These are phyloP conservation scores for Promerops cafer DNA, from an alignment of 2,113 vertebrate genomes.

Conservation along the genomic window DNA sequence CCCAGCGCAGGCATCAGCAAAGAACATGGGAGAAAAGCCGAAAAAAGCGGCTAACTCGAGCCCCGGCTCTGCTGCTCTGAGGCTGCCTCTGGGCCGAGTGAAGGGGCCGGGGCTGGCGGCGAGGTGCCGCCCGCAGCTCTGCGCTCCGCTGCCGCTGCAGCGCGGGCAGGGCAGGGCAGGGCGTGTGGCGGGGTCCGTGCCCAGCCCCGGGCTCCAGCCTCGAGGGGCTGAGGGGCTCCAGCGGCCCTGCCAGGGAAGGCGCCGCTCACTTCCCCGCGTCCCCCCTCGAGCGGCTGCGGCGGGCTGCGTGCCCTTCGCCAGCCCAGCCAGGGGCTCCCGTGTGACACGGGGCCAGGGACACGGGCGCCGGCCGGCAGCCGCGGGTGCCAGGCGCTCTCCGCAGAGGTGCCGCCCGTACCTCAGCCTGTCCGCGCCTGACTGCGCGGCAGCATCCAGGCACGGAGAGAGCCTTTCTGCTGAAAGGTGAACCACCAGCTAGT, in stretches of 20 bases:
- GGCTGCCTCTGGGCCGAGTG: not conserved
- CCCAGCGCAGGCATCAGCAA: rapidly evolving
- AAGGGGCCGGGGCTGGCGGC: not conserved
- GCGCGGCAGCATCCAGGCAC: not conserved
- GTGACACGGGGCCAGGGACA: rapidly evolving
- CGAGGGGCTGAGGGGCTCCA: not conserved
- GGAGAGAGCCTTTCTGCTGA: not conserved
- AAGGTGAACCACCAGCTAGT: rapidly evolving
- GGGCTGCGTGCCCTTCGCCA: not conserved
- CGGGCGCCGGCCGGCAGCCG: not conserved
- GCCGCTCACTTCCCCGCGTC: rapidly evolving
- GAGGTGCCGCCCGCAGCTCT: not conserved
- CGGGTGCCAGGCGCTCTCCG: not conserved
- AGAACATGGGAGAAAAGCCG: not conserved
- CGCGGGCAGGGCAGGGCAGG: not conserved
- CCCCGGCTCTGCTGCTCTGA: too few relatives aligned
- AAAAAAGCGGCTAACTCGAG: not conserved
- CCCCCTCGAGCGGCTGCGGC: rapidly evolving
- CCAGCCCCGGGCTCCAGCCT: not conserved
- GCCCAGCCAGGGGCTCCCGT: not conserved
- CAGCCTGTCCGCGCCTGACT: rapidly evolving
- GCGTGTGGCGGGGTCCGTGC: rapidly evolving
- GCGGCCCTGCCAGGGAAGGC: not conserved
- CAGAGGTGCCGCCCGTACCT: not conserved
- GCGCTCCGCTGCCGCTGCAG: not conserved